These are phyloP conservation scores for Galeopsomyia nigrocyanea DNA, from an alignment of 2,888 invertebrate genomes.

Conservation along the genomic window DNA sequence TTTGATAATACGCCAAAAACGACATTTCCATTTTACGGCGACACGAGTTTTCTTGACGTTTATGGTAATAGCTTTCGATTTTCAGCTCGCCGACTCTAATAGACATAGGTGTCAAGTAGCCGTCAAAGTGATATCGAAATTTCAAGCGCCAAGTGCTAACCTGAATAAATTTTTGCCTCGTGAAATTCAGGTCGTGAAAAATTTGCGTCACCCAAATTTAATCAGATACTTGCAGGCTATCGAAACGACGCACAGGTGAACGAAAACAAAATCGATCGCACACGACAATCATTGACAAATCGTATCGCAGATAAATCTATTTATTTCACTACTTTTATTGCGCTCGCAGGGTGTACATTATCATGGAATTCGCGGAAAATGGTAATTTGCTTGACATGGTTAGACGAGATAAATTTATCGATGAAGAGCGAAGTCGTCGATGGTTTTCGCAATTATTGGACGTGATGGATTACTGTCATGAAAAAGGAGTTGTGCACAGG, in stretches of 20 bases:
- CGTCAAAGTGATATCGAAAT: conserved; percentile 87
- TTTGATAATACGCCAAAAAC: conserved; percentile 17
- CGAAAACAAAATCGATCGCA: background rate
- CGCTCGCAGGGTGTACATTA: conserved; percentile 79
- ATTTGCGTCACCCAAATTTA: conserved; percentile 82
- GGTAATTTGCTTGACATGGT: conserved; percentile 85
- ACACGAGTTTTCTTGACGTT: conserved; percentile 4
- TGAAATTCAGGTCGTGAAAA: conserved; percentile 87
- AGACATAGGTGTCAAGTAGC: conserved; percentile 82
- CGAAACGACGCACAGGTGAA: conserved; percentile 85
- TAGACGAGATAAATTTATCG: conserved; percentile 79
- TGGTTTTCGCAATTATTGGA: conserved; percentile 82
- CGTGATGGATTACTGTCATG: conserved; percentile 84
- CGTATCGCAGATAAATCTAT: background rate
- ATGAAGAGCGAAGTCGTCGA: conserved; percentile 77
- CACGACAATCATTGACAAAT: too few species aligned
- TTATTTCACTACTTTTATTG: background rate
- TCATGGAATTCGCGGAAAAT: conserved; percentile 87
- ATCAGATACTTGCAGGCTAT: conserved; percentile 87
- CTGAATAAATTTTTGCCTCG: conserved; percentile 84
- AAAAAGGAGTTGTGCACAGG: conserved; percentile 85
- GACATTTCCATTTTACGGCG: too few species aligned
- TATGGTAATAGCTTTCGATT: conserved; percentile 38
- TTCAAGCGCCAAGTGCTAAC: conserved; percentile 85
- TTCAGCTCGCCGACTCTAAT: conserved; percentile 80